Base-by-base conservation (phyloP, 1,140 invertebrate species). In the Aricia agestis region DNA sequence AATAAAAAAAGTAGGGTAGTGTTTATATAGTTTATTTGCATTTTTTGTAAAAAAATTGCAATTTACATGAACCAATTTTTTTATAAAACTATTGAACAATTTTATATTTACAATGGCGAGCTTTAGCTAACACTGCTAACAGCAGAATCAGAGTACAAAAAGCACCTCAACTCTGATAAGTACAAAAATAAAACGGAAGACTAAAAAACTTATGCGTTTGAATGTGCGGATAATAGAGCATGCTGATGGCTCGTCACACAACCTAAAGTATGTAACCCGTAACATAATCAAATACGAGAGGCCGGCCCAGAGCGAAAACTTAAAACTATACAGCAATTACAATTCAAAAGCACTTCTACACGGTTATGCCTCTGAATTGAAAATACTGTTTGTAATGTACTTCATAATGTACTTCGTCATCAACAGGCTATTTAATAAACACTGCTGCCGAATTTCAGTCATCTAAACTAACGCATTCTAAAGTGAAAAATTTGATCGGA, bases 161-260 rank as follows among this genome's bases (percentile, higher is more conserved):
- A 90, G 86, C 86, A 89, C 87, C 83, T 82, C 75, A 82, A 82
- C 80, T 83, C 82, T 80, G 77, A 75, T 89, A 90, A 90, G 88
- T 89, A 90, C 88, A 85, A 85, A 84, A 84, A 63, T 71, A 82
- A 85, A 88, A 87, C 81, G 85, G 83, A 90, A 90, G 86, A 89
- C 84, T 82, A 82, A 87, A 81, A 71, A 76, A 72, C 45, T 19
- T 63, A 18, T 18, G 59, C 17, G 59, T 63, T 25, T 19, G 6
- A 63, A 63, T 63, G 10, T 19, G 59, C 59, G 59, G 59, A 11
- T 63, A 25, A 18, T 9, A 59, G n/a, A 58, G 57, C 57, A 17
- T 17, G 9, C 9, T 18, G 7, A 6, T n/a, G 17, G 7, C 19
- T 63, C 59, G 59, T 11, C 59, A 19, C 58, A 17, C 58, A 59